Conservation (phyloP, 2,888 invertebrate species). For the Macrophya alboannulata region DNA sequence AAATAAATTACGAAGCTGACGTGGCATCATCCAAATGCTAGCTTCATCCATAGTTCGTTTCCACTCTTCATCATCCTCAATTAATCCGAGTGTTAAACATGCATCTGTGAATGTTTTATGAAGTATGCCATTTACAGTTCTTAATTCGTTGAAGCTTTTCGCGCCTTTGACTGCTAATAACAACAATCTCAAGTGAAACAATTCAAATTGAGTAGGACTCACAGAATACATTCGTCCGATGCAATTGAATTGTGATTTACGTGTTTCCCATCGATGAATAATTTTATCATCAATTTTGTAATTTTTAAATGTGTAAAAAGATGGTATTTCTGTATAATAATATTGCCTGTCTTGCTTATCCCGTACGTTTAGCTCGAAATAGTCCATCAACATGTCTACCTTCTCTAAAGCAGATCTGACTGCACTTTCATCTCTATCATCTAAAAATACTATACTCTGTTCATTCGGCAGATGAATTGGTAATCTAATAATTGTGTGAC, state of each 20-base stretch:
- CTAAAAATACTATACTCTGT: conserved; percentile 55
- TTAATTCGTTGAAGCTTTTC: conserved; percentile 62
- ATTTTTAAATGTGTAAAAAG: background rate
- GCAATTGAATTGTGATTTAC: conserved; percentile 31
- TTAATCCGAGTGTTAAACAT: conserved; percentile 63
- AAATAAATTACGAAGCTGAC: conserved; percentile 67
- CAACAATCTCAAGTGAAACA: conserved; percentile 64
- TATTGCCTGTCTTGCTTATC: background rate
- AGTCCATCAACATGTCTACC: background rate
- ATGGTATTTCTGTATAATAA: conserved; percentile 6
- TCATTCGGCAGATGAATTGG: conserved; percentile 73
- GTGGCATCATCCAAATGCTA: conserved; percentile 64
- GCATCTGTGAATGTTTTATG: conserved; percentile 67
- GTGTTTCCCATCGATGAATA: conserved; percentile 32
- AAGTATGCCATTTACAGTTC: conserved; percentile 65
- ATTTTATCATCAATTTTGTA: background rate
- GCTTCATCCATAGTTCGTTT: conserved; percentile 66
- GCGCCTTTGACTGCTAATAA: conserved; percentile 65
- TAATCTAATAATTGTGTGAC: conserved; percentile 66
- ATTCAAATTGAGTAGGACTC: conserved; percentile 62
- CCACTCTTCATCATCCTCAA: conserved; percentile 71
- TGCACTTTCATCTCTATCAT: background rate
- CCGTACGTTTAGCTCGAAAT: background rate
- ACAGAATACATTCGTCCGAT: conserved; percentile 64
- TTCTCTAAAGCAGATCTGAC: background rate